Conservation (phyloP, 2,888 invertebrate species). For the Mimachlamys varia region DNA sequence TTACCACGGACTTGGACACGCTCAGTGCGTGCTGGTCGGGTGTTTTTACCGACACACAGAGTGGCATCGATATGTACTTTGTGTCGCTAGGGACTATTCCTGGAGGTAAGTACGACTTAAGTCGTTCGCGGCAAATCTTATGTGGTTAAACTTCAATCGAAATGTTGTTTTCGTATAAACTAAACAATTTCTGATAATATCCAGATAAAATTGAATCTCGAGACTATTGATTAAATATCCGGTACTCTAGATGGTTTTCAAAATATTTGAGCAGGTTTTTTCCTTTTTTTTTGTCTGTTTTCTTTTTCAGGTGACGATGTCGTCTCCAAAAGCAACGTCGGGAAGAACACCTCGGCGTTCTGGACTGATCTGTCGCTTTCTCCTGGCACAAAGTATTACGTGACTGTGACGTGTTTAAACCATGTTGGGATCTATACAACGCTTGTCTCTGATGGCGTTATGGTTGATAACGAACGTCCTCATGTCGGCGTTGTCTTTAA, state of each 20-base stretch:
- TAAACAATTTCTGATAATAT: no score
- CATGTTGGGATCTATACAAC: conserved; percentile 52
- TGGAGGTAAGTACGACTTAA: conserved; percentile 43
- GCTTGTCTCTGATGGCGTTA: conserved; percentile 57
- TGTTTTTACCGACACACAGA: conserved; percentile 55
- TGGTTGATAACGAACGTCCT: conserved; percentile 55
- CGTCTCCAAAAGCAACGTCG: conserved; percentile 40
- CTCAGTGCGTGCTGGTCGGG: conserved; percentile 60
- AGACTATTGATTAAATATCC: no score
- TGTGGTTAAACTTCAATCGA: no score
- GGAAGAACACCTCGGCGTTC: conserved; percentile 45
- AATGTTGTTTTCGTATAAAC: no score
- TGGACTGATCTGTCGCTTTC: conserved; percentile 47
- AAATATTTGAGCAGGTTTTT: no score
- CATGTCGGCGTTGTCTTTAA: conserved; percentile 55
- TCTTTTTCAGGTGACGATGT: conserved; percentile 54
- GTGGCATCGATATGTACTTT: conserved; percentile 42
- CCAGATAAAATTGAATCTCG: no score
- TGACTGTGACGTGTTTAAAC: conserved; percentile 57
- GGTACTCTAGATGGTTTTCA: no score
- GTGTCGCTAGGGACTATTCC: conserved; percentile 52
- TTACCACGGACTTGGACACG: conserved; percentile 53
- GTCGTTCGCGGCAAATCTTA: no score
- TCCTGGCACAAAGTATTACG: conserved; percentile 57
- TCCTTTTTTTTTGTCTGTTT: neutral